Evolutionary conservation across 1,140 invertebrate species (phyloP), one percentile per base, ranked within the genome.

Genomic region (Goniozus legneri): DNA sequence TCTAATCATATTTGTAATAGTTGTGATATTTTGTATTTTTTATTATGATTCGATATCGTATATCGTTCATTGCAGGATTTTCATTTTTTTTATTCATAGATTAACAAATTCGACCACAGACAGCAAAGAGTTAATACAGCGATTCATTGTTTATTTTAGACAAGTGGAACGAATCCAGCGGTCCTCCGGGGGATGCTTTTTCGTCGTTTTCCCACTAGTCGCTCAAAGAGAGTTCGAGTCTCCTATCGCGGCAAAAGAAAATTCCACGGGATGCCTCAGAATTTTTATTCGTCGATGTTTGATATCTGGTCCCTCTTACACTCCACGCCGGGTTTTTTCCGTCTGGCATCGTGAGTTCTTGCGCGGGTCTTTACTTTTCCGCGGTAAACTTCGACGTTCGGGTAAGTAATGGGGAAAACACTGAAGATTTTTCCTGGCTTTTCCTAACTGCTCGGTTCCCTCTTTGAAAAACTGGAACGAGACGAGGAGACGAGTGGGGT

Each of bases 81-180:
- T n/a, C n/a, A n/a, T n/a, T n/a, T n/a, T n/a, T n/a, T n/a, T n/a
- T n/a, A n/a, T n/a, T n/a, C n/a, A n/a, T n/a, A n/a, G n/a, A n/a
- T n/a, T n/a, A n/a, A n/a, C n/a, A n/a, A n/a, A n/a, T n/a, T n/a
- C n/a, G n/a, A n/a, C n/a, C n/a, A n/a, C n/a, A n/a, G n/a, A n/a
- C n/a, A n/a, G n/a, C n/a, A n/a, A n/a, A n/a, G n/a, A n/a, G n/a
- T n/a, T n/a, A n/a, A n/a, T n/a, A n/a, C n/a, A n/a, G n/a, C n/a
- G n/a, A n/a, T n/a, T n/a, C n/a, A n/a, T n/a, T n/a, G n/a, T n/a
- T n/a, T n/a, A n/a, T 54, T 50, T 54, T 54, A 47, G 24, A 42
- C 48, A 40, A 38, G 33, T 50, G 51, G 30, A 45, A 54, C 24
- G 34, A 45, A 46, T 50, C 47, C 36, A 45, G 47, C 40, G 44